A percentile compares a stretch with the other conserved stretches of the same genome.
Evolutionary conservation across 2,888 invertebrate genomes (phyloP).

Genomic region (Carcina quercana): DNA sequence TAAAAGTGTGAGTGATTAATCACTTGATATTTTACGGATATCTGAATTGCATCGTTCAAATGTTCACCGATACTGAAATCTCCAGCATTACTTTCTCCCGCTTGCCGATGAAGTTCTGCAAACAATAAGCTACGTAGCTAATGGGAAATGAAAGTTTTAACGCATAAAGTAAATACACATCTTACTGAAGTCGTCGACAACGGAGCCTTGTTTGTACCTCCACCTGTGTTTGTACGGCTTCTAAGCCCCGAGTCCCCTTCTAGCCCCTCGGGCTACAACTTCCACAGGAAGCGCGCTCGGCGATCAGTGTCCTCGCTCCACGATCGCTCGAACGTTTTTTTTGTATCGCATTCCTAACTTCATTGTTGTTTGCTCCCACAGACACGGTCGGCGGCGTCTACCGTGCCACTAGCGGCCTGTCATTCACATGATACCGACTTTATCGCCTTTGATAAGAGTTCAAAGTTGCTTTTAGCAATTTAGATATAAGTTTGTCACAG

Average conservation of each 20-base stretch:
- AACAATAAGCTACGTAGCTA: too few species aligned
- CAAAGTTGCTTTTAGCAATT: conserved; percentile 6
- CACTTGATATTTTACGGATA: too few species aligned
- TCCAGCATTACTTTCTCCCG: too few species aligned
- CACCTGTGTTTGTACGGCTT: conserved; percentile 9
- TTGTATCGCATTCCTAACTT: conserved; percentile 57
- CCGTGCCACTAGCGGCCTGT: conserved; percentile 17
- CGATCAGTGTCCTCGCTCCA: conserved; percentile 25
- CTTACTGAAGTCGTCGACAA: too few species aligned
- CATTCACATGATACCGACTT: conserved; percentile 22
- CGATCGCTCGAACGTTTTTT: conserved; percentile 37
- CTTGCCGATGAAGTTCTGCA: too few species aligned
- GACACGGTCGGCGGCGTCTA: conserved; percentile 41
- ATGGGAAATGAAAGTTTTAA: too few species aligned
- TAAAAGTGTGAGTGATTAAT: too few species aligned
- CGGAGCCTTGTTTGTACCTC: neutral
- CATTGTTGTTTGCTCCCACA: conserved; percentile 59
- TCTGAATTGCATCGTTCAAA: too few species aligned
- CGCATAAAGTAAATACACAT: too few species aligned
- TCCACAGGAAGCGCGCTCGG: conserved; percentile 40
- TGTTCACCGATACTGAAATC: too few species aligned
- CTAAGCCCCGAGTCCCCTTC: conserved; percentile 4
- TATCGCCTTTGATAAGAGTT: conserved; percentile 20
- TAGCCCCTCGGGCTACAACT: conserved; percentile 5
- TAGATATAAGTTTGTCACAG: conserved; percentile 4